Base-by-base conservation (phyloP, 2,888 invertebrate genomes). In the Malacosoma neustria region DNA sequence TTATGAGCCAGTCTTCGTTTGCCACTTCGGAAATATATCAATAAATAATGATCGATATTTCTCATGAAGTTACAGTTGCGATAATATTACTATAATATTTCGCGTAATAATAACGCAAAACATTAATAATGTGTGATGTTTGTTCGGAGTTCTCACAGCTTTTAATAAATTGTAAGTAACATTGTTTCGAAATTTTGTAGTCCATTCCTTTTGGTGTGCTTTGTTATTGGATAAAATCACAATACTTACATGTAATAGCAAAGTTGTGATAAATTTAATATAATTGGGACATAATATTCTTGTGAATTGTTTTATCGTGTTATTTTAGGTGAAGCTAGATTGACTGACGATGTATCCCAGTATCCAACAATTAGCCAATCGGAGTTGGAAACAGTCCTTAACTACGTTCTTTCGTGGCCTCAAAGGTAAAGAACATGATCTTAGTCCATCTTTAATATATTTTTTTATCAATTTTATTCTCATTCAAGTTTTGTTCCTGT, bases 121-220 rank as follows among this genome's bases (percentile, higher is more conserved):
- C 94, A 43, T 59, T 61, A 68, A 85, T 72, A 77, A 85, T 85
- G 95, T 97, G 96, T 91, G 96, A 97, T 91, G 93, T 94, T 87
- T 97, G 97, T 89, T 92, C 93, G 74, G 96, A 96, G 87, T 94
- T 96, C 89, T 91, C 95, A 85, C 93, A 94, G 88, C 92, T 97
- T 84, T 91, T 97, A 79, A 90, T 94, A 55, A 84, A 85, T 79
- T 87, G 87, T 87, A 81, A 85, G 86, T 77, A 72, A 76, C 81
- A 72, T 81, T 81, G 81, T 82, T 82, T 81, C 73, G 65, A 75
- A 74, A 73, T 72, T 66, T 64, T 58, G 49, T 56, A 57, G 56
- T 52, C 54, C 51, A 65, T 61, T 59, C 55, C 53, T 54, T 57
- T 48, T 54, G 43, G 36, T 39, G 43, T 46, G 37, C 48, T 45